These are phyloP conservation scores for Imbricaverruca yamaguchii DNA, from an alignment of 2,888 invertebrate genomes.

Conservation along the genomic window DNA sequence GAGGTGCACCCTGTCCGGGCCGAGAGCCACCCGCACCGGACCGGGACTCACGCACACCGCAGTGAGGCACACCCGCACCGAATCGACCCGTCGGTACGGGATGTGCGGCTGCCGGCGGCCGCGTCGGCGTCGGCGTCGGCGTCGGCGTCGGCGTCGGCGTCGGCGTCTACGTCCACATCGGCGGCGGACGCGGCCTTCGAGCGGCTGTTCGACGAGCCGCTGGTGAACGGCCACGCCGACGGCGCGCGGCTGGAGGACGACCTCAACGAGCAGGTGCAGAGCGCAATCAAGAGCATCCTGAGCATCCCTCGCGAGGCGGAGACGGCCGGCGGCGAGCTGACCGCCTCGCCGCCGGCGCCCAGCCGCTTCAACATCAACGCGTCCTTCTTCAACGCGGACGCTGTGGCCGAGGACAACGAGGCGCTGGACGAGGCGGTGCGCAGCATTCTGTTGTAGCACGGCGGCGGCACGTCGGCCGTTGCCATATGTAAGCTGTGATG, in stretches of 20 bases:
- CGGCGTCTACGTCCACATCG: neutral
- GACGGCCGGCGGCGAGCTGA: neutral
- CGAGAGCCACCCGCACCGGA: no score
- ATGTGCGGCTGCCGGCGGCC: neutral
- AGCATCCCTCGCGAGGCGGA: conserved; percentile 23
- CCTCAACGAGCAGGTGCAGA: conserved; percentile 36
- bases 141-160: neutral
- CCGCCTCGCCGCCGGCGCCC: neutral
- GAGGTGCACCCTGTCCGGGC: no score
- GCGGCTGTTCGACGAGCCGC: conserved; percentile 7
- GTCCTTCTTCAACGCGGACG: conserved; percentile 18
- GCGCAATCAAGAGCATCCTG: conserved; percentile 36
- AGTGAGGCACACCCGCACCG: neutral
- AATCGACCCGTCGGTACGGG: neutral
- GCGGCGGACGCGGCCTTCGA: neutral
- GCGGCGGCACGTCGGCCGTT: neutral
- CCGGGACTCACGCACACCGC: no score
- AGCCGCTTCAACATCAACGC: conserved; percentile 19
- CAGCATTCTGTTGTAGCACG: neutral
- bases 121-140: no score
- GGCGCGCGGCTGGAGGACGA: conserved; percentile 14
- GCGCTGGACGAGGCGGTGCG: conserved; percentile 19
- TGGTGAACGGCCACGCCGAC: conserved; percentile 5
- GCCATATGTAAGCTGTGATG: conserved; percentile 17
- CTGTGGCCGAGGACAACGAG: neutral